A percentile compares a stretch with the other conserved stretches of the same genome.
These are phyloP conservation scores for Epizoanthus illoricatus DNA, from an alignment of 92 coral and sea anemone species.

Conservation along the genomic window DNA sequence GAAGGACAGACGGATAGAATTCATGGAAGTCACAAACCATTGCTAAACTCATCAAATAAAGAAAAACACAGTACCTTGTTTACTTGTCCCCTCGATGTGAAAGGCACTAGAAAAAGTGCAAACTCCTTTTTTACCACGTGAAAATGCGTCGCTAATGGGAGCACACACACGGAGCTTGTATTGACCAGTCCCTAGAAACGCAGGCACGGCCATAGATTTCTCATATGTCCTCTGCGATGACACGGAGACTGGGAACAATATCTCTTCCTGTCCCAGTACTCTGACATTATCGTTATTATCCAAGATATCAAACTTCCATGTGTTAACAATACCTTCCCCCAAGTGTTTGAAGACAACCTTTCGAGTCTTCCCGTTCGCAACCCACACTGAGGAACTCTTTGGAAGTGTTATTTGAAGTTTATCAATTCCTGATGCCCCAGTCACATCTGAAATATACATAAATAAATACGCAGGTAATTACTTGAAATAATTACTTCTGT, in stretches of 20 bases:
- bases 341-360: conserved; percentile 44
- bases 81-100: conserved; percentile 57
- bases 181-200: conserved; percentile 44
- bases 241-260: conserved; percentile 38
- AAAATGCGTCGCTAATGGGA: neutral
- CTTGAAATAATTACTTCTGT: no score
- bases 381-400: conserved; percentile 63
- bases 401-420: conserved; percentile 52
- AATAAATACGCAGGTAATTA: no score
- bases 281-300: conserved; percentile 33
- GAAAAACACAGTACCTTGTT: neutral
- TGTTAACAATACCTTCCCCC: conserved; percentile 50
- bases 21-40: neutral
- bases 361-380: conserved; percentile 67
- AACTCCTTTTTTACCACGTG: neutral
- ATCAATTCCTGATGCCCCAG: neutral
- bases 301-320: conserved; percentile 51
- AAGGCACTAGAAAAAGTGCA: conserved; percentile 51
- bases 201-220: conserved; percentile 49
- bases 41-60: no score
- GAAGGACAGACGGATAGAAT: neutral
- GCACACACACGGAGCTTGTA: conserved; percentile 59
- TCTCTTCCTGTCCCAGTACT: conserved; percentile 26
- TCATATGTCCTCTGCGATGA: conserved; percentile 28
- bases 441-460: neutral